phyloP scores from a whole-genome alignment of 1,140 invertebrate species.

The Melanaphis sacchari region DNA sequence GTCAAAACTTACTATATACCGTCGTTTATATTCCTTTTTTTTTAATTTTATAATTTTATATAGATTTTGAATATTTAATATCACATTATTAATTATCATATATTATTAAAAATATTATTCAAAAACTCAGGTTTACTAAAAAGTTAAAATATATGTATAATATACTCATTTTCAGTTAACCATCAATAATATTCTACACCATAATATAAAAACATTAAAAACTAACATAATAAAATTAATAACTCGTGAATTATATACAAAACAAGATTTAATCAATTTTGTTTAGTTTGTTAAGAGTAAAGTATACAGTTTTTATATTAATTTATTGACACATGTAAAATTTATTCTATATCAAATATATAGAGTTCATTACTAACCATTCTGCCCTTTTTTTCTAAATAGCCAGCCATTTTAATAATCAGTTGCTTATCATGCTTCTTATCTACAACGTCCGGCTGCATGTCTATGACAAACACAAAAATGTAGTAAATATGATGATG shows the following conservation, averaged over 20 bases:
- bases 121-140: neutral
- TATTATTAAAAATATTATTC: neutral
- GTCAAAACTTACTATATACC: neutral
- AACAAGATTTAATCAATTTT: neutral
- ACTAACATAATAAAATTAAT: neutral
- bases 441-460: constrained; percentile 20
- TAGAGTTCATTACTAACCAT: constrained; percentile 21
- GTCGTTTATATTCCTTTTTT: neutral
- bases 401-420: constrained; percentile 53
- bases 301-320: neutral
- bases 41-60: neutral
- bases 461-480: constrained; percentile 25
- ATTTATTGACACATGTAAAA: neutral
- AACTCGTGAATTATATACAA: neutral
- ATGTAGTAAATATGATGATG: neutral
- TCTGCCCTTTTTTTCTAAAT: constrained; percentile 50
- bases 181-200: neutral
- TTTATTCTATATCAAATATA: neutral
- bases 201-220: neutral
- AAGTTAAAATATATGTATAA: neutral
- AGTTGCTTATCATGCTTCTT: constrained; percentile 26
- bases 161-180: neutral
- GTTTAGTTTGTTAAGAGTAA: neutral
- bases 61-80: neutral
- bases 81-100: neutral